Evolutionary conservation across 2,888 invertebrate species (phyloP), one percentile per base, ranked within the genome.

Genomic region (Druceiella hillmani): DNA sequence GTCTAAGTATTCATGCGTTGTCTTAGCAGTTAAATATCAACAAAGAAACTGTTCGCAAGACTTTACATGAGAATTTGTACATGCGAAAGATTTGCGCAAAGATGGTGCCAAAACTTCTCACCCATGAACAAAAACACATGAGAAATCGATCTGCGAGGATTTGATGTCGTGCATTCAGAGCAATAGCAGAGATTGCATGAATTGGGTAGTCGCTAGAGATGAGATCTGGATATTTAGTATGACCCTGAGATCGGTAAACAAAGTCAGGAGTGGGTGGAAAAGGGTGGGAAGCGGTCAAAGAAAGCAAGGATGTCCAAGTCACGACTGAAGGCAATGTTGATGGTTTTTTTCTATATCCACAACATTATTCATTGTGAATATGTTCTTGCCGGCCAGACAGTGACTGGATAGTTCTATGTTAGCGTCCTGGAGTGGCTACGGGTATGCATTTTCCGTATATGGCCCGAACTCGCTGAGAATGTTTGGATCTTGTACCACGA

Each of bases 371-470:
- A 20, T 20, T 20, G 22, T 20, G 22, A 20, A 20, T 20, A 20
- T 20, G 9, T 20, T 20, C 22, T 9, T 20, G 22, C 22, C n/a
- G n/a, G n/a, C n/a, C n/a, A n/a, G n/a, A n/a, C n/a, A n/a, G n/a
- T n/a, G n/a, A n/a, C n/a, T n/a, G n/a, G n/a, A n/a, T n/a, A 20
- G 22, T 20, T 20, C 22, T 20, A 20, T 20, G 22, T 20, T 20
- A 9, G 22, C 22, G 9, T 20, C 22, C 22, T 20, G 9, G 22
- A 20, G 22, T 9, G 22, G 22, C 22, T 20, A 9, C n/a, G 22
- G 22, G 22, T 9, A 20, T 9, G 22, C 22, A 20, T 20, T 20
- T 20, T 20, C 22, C 22, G 22, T 20, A 9, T 20, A 9, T 20
- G 22, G 22, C 22, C 22, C n/a, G 22, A 20, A 20, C 22, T 20